Evolutionary conservation across 1,140 invertebrate genomes (phyloP).

Genomic region (Sipha flava): DNA sequence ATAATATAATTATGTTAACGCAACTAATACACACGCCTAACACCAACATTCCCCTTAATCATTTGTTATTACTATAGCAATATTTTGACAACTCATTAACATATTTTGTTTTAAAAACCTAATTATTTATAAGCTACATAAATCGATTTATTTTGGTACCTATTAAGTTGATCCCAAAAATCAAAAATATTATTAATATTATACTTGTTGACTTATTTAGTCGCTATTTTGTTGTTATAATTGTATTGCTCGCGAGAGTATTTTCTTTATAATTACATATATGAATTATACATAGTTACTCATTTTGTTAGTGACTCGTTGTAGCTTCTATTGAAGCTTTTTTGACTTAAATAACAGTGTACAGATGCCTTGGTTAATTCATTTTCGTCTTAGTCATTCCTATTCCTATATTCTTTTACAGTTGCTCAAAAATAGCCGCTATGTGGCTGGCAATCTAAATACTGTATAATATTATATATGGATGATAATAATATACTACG

Average conservation of each 20-base stretch:
- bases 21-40: slow-evolving; percentile 11
- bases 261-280: slow-evolving; percentile 23
- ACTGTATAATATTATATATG: background rate
- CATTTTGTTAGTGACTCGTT: slow-evolving; percentile 30
- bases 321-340: slow-evolving; percentile 32
- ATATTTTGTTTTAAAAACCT: background rate
- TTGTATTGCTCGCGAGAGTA: background rate
- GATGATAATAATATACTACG: too few relatives aligned
- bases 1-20: slow-evolving; percentile 15
- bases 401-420: background rate
- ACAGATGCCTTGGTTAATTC: background rate
- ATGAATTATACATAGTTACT: slow-evolving; percentile 30
- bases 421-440: background rate
- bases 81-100: background rate
- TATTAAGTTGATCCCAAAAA: slow-evolving; percentile 14
- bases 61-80: slow-evolving; percentile 7
- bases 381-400: background rate
- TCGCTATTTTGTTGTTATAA: slow-evolving; percentile 30
- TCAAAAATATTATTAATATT: slow-evolving; percentile 22
- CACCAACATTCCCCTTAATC: slow-evolving; percentile 14
- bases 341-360: slow-evolving; percentile 20
- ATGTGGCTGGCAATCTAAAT: background rate
- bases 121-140: background rate
- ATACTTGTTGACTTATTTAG: slow-evolving; percentile 31
- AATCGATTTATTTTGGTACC: slow-evolving; percentile 25